phyloP scores from a whole-genome alignment of 1,140 invertebrate species.

The Oncopodura yosiiana region DNA sequence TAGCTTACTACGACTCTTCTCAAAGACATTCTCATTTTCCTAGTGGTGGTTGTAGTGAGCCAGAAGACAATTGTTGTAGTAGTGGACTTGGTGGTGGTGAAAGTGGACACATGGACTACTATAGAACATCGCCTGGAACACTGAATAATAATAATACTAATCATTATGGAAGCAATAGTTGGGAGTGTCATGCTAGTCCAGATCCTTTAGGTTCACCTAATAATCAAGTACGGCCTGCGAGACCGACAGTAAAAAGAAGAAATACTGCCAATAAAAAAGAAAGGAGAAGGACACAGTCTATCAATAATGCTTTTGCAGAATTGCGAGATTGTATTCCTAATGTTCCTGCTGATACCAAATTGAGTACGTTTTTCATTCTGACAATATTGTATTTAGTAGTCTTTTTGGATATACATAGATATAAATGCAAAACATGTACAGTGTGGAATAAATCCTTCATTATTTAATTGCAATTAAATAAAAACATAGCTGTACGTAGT shows the following conservation, averaged over 20 bases:
- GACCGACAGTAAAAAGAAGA: constrained; percentile 33
- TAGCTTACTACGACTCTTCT: too few relatives aligned
- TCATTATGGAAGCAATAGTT: too few relatives aligned
- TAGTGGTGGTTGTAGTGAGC: too few relatives aligned
- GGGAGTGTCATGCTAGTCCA: too few relatives aligned
- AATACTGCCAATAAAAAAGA: constrained; percentile 81
- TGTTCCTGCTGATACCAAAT: constrained; percentile 86
- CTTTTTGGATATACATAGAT: background rate
- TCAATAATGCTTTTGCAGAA: constrained; percentile 88
- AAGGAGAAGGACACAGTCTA: constrained; percentile 71
- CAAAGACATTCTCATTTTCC: too few relatives aligned
- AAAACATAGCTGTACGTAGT: background rate
- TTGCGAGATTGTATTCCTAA: constrained; percentile 89
- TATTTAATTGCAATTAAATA: background rate
- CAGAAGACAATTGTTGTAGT: too few relatives aligned
- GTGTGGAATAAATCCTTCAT: background rate
- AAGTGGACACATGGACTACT: too few relatives aligned
- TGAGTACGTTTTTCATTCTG: constrained; percentile 42
- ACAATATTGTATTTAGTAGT: background rate
- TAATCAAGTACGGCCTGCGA: too few relatives aligned
- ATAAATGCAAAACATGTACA: background rate
- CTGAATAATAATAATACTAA: too few relatives aligned
- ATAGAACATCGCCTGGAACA: too few relatives aligned
- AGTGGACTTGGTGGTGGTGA: too few relatives aligned
- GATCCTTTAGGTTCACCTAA: too few relatives aligned